A percentile compares a stretch with the other conserved stretches of the same genome.
phyloP scores from a whole-genome alignment of 2,888 invertebrate species.

The Lasius fuliginosus region DNA sequence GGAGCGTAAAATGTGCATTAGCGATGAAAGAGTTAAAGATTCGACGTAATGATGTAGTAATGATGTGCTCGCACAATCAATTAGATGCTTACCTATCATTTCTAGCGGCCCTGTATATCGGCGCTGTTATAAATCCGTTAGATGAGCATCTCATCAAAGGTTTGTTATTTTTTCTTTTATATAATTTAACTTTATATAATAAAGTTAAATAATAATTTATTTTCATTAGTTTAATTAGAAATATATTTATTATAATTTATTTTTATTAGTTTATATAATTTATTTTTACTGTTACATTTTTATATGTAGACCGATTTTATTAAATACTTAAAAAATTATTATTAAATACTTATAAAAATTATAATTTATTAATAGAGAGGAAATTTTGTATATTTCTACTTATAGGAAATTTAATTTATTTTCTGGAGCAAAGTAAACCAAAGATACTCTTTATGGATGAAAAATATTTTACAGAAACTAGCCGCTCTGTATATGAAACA shows the following conservation, averaged over 20 bases:
- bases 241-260: too few species aligned
- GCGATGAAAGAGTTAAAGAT: background rate
- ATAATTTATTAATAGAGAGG: too few species aligned
- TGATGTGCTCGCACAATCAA: background rate
- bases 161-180: background rate
- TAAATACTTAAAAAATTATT: background rate
- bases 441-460: slow-evolving; percentile 6
- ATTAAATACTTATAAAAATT: background rate
- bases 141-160: background rate
- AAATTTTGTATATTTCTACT: background rate
- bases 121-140: background rate
- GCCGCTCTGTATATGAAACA: rapidly evolving
- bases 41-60: background rate
- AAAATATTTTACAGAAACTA: background rate
- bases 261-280: background rate
- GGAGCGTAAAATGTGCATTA: slow-evolving; percentile 14
- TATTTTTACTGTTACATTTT: background rate
- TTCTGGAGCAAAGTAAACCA: background rate
- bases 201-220: too few species aligned
- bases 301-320: background rate
- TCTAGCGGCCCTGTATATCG: background rate
- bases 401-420: background rate
- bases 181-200: too few species aligned
- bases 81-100: background rate
- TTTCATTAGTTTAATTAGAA: too few species aligned